A percentile compares a stretch with the other conserved stretches of the same genome.
Conservation (phyloP, 1,140 invertebrate species). For the Hylyphantes graminicola region DNA sequence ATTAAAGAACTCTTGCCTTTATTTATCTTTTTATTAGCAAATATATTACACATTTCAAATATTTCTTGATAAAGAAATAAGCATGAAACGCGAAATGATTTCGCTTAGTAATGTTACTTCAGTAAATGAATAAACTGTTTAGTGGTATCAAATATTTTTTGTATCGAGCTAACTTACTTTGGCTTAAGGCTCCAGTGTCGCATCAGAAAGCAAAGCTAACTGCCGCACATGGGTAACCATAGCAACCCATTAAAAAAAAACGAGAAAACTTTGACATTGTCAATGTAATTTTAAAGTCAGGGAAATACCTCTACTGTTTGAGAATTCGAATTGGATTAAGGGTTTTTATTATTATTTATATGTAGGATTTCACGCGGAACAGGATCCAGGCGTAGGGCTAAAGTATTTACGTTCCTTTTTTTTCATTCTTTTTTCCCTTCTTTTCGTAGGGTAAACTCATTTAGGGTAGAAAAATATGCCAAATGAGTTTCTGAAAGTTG, state of each 20-base stretch:
- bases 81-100: no score
- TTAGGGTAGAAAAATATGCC: neutral
- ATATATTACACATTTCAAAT: no score
- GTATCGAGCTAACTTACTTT: no score
- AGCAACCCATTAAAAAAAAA: neutral
- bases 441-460: constrained; percentile 9
- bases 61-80: no score
- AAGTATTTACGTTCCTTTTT: constrained; percentile 7
- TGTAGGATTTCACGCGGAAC: neutral
- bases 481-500: constrained; percentile 39
- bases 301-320: constrained; percentile 5
- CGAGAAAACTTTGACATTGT: constrained; percentile 23
- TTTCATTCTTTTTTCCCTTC: neutral
- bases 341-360: constrained; percentile 26
- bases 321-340: constrained; percentile 36
- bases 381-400: neutral
- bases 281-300: constrained; percentile 31
- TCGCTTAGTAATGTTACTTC: no score
- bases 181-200: no score
- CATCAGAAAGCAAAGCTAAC: no score
- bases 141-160: no score
- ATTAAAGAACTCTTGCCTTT: no score
- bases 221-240: neutral
- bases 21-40: no score
- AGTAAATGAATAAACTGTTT: no score